A percentile compares a stretch with the other conserved stretches of the same genome.
These are phyloP conservation scores for Anguilla megastoma DNA, from an alignment of 2,797 vertebrate species.

Conservation along the genomic window DNA sequence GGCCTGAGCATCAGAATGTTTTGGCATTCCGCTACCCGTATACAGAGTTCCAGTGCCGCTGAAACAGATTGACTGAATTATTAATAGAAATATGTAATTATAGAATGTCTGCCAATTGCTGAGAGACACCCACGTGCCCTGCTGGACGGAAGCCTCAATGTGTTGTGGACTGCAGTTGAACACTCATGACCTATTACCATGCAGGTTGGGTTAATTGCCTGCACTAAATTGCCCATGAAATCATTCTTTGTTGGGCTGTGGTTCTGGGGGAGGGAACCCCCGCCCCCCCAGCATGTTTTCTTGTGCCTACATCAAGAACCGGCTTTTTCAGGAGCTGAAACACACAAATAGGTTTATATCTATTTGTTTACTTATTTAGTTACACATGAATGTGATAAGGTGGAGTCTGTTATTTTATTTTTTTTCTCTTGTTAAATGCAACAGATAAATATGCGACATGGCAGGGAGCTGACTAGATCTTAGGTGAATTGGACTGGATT, in stretches of 20 bases:
- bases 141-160: background rate
- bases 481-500: constrained; percentile 31
- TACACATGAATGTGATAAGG: constrained; percentile 31
- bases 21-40: background rate
- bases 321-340: background rate
- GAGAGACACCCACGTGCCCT: background rate
- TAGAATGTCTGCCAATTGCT: constrained; percentile 4
- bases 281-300: background rate
- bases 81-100: constrained; percentile 20
- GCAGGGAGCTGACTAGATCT: constrained; percentile 54
- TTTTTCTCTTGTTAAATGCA: constrained; percentile 52
- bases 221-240: constrained; percentile 29
- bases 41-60: background rate
- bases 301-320: background rate
- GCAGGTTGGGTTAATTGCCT: constrained; percentile 32
- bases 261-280: background rate
- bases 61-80: background rate
- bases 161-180: background rate
- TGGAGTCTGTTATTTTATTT: background rate
- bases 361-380: background rate
- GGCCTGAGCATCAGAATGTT: background rate
- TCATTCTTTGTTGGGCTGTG: constrained; percentile 18
- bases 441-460: constrained; percentile 56
- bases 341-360: background rate
- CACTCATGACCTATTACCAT: constrained; percentile 15